A percentile compares a stretch with the other conserved stretches of the same genome.
Conservation (phyloP, 2,888 invertebrate species). For the Pseudolycoriella hygida region DNA sequence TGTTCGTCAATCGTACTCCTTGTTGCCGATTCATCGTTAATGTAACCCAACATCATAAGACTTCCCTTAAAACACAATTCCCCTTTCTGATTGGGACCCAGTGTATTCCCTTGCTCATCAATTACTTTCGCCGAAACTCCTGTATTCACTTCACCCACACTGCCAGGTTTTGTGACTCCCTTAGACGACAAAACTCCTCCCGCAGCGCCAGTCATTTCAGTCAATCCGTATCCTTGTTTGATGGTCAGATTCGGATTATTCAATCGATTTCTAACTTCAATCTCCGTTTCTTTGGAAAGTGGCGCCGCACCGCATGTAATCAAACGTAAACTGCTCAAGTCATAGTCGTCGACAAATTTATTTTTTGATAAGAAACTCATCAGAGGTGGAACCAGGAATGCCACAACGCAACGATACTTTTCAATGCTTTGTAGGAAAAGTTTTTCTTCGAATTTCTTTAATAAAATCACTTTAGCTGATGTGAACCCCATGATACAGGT, state of each 20-base stretch:
- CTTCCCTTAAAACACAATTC: conserved; percentile 74
- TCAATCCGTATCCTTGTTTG: conserved; percentile 63
- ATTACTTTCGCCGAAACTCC: conserved; percentile 43
- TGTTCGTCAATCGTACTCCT: conserved; percentile 43
- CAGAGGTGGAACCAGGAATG: conserved; percentile 61
- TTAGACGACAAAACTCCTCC: too few relatives aligned
- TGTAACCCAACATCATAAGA: conserved; percentile 69
- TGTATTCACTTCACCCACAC: conserved; percentile 47
- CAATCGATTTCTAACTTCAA: conserved; percentile 28
- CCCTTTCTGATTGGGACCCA: conserved; percentile 52
- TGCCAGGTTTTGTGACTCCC: conserved; percentile 33
- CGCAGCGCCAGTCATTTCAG: conserved; percentile 45
- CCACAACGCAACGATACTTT: too few relatives aligned
- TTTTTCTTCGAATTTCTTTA: conserved; percentile 51
- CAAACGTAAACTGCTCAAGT: conserved; percentile 50
- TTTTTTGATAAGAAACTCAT: conserved; percentile 69
- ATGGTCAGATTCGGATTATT: conserved; percentile 30
- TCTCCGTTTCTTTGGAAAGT: conserved; percentile 50
- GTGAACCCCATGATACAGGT: conserved; percentile 36
- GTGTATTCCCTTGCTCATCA: conserved; percentile 38
- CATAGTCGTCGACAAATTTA: conserved; percentile 55
- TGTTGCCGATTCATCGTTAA: conserved; percentile 51
- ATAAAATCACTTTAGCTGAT: conserved; percentile 33
- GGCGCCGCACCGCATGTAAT: conserved; percentile 72
- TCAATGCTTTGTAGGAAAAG: conserved; percentile 42